A percentile compares a stretch with the other conserved stretches of the same genome.
phyloP scores from a whole-genome alignment of 2,888 invertebrate species.

The Drosophila paramelanica region DNA sequence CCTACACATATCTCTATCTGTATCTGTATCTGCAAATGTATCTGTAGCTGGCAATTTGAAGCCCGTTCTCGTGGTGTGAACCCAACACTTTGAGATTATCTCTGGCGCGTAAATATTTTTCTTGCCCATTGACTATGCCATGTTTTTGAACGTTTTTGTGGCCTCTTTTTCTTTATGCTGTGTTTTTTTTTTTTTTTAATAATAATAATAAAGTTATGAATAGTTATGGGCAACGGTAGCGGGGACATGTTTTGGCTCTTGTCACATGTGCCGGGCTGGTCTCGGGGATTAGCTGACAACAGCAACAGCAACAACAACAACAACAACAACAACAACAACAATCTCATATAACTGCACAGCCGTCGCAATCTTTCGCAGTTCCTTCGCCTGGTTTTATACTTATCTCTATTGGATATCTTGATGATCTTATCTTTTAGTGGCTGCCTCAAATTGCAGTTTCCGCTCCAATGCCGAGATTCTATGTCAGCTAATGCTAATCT shows the following conservation, averaged over 20 bases:
- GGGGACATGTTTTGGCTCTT: constrained; percentile 19
- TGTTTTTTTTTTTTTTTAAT: constrained; percentile 26
- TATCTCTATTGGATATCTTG: constrained; percentile 47
- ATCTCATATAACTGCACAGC: constrained; percentile 51
- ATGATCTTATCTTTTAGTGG: constrained; percentile 66
- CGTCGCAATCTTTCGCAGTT: constrained; percentile 16
- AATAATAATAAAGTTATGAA: constrained; percentile 71
- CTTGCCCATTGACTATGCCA: constrained; percentile 80
- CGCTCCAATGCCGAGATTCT: constrained; percentile 11
- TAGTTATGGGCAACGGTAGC: constrained; percentile 44
- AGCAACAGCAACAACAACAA: constrained; percentile 32
- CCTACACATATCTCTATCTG: constrained; percentile 34
- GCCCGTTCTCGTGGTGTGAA: constrained; percentile 72
- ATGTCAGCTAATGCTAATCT: constrained; percentile 32
- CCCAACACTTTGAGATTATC: constrained; percentile 81
- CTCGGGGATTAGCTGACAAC: constrained; percentile 57
- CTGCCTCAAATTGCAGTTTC: constrained; percentile 63
- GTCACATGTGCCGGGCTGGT: constrained; percentile 36
- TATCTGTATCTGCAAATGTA: constrained; percentile 29
- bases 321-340: constrained; percentile 37
- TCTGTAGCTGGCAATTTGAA: constrained; percentile 64
- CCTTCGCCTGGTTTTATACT: constrained; percentile 32
- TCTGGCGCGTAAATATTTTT: constrained; percentile 83
- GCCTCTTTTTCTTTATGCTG: constrained; percentile 35
- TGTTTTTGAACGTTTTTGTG: constrained; percentile 57